phyloP scores from a whole-genome alignment of 1,140 invertebrate species.

The Anadara kagoshimensis region DNA sequence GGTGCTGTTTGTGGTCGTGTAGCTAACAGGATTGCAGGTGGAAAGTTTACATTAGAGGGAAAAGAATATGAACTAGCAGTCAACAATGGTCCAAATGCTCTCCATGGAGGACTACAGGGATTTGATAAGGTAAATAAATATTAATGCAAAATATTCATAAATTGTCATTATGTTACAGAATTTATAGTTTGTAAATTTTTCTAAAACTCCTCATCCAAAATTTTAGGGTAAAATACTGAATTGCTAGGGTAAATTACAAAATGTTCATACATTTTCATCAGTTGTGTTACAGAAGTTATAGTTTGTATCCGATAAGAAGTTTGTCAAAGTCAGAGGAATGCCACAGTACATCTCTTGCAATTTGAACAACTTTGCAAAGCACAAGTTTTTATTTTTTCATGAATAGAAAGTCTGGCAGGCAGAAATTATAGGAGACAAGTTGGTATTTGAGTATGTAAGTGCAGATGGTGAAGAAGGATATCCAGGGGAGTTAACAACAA shows the following conservation, averaged over 20 bases:
- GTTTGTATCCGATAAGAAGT: too few species aligned
- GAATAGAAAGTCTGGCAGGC: conserved; percentile 67
- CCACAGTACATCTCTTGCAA: too few species aligned
- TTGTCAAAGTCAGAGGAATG: too few species aligned
- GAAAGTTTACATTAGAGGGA: conserved; percentile 82
- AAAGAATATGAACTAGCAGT: conserved; percentile 81
- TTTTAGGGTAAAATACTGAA: too few species aligned
- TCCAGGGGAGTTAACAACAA: conserved; percentile 81
- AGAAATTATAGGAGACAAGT: conserved; percentile 58
- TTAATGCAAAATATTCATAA: too few species aligned
- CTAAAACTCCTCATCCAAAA: too few species aligned
- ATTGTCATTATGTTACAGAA: too few species aligned
- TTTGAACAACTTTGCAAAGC: too few species aligned
- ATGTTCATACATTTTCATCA: too few species aligned
- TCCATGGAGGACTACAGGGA: conserved; percentile 91
- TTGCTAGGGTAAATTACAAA: too few species aligned
- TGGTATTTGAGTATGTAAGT: conserved; percentile 78
- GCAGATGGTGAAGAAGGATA: conserved; percentile 89
- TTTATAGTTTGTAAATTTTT: too few species aligned
- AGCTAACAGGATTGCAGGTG: conserved; percentile 80
- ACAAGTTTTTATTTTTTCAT: neutral
- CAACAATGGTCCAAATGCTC: conserved; percentile 82
- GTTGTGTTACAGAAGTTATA: too few species aligned
- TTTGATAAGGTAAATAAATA: conserved; percentile 84
- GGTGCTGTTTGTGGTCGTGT: conserved; percentile 51